These are phyloP conservation scores for Shargacucullia verbasci DNA, from an alignment of 2,888 invertebrate genomes.

Conservation along the genomic window DNA sequence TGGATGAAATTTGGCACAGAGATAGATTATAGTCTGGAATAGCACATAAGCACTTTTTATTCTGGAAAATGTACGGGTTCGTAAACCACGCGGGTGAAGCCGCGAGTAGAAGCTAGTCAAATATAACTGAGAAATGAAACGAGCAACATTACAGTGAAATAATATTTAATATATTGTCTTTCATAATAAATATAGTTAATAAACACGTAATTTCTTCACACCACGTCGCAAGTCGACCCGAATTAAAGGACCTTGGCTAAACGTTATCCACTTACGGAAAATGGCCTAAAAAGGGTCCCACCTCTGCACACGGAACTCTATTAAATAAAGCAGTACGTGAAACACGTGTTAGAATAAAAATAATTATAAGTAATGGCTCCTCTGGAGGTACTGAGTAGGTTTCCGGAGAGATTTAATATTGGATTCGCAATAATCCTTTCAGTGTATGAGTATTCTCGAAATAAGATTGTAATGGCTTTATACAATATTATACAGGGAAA, in stretches of 20 bases:
- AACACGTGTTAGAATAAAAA: neutral
- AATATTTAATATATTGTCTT: neutral
- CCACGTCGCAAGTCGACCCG: neutral
- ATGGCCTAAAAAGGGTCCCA: neutral
- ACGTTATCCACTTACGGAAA: constrained; percentile 1
- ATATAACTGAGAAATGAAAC: too few relatives aligned
- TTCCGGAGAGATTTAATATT: constrained; percentile 6
- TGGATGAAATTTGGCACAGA: too few relatives aligned
- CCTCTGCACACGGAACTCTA: neutral
- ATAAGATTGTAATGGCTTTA: neutral
- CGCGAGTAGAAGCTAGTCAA: too few relatives aligned
- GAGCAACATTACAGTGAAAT: too few relatives aligned
- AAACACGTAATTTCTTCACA: neutral
- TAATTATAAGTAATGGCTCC: constrained; percentile 6
- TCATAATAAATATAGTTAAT: neutral
- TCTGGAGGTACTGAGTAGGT: neutral
- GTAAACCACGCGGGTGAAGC: too few relatives aligned
- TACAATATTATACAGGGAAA: too few relatives aligned
- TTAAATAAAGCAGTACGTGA: neutral
- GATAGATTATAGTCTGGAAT: too few relatives aligned
- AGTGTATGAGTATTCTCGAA: neutral
- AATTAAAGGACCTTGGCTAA: constrained; percentile 3
- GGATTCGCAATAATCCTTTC: neutral
- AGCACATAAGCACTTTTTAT: too few relatives aligned
- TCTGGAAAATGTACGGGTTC: too few relatives aligned